A percentile compares a stretch with the other conserved stretches of the same genome.
Conservation (phyloP, 1,140 invertebrate genomes). For the Trichonephila clavata region DNA sequence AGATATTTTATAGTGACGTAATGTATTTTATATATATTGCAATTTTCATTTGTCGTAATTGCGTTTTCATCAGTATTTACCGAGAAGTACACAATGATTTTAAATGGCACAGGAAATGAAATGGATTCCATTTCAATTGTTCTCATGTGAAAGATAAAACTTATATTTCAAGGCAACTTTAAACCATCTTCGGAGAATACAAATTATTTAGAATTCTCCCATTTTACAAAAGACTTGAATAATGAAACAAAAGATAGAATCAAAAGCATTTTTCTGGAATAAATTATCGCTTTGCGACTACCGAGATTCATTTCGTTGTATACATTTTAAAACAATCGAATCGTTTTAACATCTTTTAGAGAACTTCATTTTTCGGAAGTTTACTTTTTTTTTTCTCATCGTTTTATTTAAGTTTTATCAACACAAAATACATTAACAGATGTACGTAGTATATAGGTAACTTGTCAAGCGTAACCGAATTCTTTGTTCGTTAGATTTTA, state of each 20-base stretch:
- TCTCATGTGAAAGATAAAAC: background rate
- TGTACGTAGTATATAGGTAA: background rate
- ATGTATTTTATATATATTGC: too few relatives aligned
- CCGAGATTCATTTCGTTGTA: background rate
- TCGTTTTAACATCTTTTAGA: background rate
- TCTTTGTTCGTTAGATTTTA: background rate
- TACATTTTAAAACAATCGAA: conserved; percentile 1
- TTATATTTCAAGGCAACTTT: background rate
- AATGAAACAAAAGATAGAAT: conserved; percentile 14
- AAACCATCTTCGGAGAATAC: background rate
- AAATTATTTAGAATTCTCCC: conserved; percentile 7
- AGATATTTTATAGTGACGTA: too few relatives aligned
- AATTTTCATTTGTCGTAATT: background rate
- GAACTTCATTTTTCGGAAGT: background rate
- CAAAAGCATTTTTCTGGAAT: background rate
- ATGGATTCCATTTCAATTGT: background rate
- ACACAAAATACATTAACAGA: background rate
- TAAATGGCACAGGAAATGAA: background rate
- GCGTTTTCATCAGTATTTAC: background rate
- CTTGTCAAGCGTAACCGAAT: background rate
- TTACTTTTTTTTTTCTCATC: background rate
- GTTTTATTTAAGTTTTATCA: background rate
- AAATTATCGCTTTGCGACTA: conserved; percentile 1
- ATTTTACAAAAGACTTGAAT: background rate
- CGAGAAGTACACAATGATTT: background rate